Conservation (phyloP, 2,888 invertebrate genomes). For the Rotaria sp. region DNA sequence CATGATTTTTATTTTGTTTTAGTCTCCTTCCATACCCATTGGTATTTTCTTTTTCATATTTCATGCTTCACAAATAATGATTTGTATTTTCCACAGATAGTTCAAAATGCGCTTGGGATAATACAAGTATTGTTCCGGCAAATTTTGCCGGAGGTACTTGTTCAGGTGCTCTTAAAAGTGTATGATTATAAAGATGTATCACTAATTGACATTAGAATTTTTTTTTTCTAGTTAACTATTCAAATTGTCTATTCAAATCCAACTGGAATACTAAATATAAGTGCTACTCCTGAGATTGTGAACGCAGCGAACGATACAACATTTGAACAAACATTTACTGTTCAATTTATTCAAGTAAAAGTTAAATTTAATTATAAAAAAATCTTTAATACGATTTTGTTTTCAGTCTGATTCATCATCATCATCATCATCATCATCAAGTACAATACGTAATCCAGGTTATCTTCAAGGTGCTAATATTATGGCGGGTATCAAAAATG, state of each 20-base stretch:
- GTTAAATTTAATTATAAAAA: background rate
- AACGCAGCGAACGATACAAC: background rate
- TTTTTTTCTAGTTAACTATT: background rate
- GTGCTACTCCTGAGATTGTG: background rate
- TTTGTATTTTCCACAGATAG: background rate
- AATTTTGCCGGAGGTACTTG: background rate
- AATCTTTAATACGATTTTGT: background rate
- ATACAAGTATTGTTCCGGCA: background rate
- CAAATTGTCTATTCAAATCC: background rate
- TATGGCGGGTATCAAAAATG: background rate
- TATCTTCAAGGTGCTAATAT: background rate
- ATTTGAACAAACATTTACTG: background rate
- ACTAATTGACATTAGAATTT: no score
- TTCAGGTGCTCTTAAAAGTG: background rate
- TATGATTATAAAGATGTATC: background rate
- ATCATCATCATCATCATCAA: background rate
- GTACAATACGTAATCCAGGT: background rate
- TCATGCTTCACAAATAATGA: background rate
- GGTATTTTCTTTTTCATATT: background rate
- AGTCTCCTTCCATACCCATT: background rate
- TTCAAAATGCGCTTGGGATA: background rate
- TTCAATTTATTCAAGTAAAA: background rate
- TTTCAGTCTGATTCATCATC: no score
- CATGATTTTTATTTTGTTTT: background rate
- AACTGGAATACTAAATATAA: background rate